Percentiles rank a stretch among this genome's conserved stretches.
These are phyloP conservation scores for Harpegnathos saltator DNA, from an alignment of 1,140 invertebrate species.

Conservation along the genomic window DNA sequence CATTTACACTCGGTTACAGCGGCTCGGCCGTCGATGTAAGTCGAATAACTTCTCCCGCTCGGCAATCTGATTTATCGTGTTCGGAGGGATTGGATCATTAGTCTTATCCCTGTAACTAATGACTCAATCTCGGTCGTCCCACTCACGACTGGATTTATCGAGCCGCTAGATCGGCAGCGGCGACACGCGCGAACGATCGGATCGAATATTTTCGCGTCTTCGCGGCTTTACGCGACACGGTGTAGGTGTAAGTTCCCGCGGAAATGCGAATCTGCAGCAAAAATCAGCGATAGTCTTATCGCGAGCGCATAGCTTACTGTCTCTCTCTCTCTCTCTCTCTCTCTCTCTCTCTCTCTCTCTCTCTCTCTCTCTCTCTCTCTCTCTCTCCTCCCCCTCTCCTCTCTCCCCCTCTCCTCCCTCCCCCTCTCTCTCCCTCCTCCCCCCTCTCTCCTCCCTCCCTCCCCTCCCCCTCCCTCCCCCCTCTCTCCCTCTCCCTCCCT, in stretches of 20 bases:
- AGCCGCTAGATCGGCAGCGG: neutral
- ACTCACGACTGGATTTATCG: slow-evolving; percentile 41
- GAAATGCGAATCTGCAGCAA: slow-evolving; percentile 5
- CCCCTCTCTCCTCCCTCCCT: too few relatives aligned
- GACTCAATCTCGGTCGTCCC: slow-evolving; percentile 53
- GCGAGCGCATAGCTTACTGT: too few relatives aligned
- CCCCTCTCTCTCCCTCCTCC: too few relatives aligned
- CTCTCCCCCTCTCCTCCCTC: too few relatives aligned
- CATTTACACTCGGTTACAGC: slow-evolving; percentile 49
- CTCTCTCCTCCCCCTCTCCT: too few relatives aligned
- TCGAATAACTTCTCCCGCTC: slow-evolving; percentile 56
- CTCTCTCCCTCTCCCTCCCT: too few relatives aligned
- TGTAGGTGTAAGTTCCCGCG: neutral
- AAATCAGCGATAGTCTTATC: slow-evolving; percentile 44
- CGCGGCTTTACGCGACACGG: too few relatives aligned
- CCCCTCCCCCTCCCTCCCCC: too few relatives aligned
- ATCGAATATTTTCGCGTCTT: slow-evolving; percentile 9
- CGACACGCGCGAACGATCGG: slow-evolving; percentile 21
- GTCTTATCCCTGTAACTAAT: slow-evolving; percentile 58
- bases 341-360: too few relatives aligned
- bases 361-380: too few relatives aligned
- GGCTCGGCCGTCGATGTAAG: slow-evolving; percentile 44
- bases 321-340: neutral
- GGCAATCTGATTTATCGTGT: slow-evolving; percentile 58
- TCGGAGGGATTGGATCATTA: slow-evolving; percentile 62